phyloP scores from a whole-genome alignment of 2,113 vertebrate genomes.

The Chloroceryle aenea region DNA sequence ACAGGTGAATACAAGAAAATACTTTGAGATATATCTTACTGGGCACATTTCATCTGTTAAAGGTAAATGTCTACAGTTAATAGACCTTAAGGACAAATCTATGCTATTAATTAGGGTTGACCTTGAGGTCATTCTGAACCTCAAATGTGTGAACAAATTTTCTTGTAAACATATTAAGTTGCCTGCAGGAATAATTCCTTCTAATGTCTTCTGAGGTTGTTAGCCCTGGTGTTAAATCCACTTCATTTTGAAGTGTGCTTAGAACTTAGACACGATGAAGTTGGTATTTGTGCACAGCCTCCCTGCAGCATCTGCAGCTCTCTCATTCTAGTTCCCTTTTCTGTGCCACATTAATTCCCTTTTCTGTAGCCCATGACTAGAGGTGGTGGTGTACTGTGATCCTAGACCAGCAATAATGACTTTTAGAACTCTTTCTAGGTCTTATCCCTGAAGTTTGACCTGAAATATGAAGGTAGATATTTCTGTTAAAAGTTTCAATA shows the following conservation, averaged over 20 bases:
- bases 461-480: neutral
- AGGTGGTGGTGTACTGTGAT: neutral
- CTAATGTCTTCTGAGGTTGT: neutral
- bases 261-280: neutral
- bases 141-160: neutral
- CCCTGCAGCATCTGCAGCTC: neutral
- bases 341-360: neutral
- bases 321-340: neutral
- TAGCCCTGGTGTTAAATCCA: neutral
- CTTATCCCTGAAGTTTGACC: neutral
- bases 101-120: neutral
- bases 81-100: neutral
- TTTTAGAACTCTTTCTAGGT: neutral
- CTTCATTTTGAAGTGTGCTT: neutral
- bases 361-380: neutral
- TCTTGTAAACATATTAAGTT: neutral
- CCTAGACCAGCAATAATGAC: neutral
- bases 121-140: neutral
- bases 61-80: neutral
- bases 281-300: neutral
- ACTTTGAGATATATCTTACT: neutral
- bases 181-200: neutral
- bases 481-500: neutral
- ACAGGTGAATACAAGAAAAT: neutral
- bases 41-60: neutral